phyloP scores from a whole-genome alignment of 2,888 invertebrate species.

The Uropetala carovei region DNA sequence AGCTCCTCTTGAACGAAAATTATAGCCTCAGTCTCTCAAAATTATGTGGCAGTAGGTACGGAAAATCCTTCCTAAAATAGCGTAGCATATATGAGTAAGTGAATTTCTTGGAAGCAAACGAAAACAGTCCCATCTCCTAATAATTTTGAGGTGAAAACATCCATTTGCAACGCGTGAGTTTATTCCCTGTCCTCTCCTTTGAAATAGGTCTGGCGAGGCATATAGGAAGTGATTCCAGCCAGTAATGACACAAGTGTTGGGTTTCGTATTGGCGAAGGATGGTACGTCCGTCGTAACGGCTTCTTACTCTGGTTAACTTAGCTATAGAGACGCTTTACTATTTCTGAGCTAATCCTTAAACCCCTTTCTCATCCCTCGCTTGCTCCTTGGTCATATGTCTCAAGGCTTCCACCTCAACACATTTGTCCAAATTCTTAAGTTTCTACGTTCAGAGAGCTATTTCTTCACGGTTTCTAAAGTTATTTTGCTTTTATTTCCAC shows the following conservation, averaged over 20 bases:
- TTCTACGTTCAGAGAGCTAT: too few relatives aligned
- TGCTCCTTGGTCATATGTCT: neutral
- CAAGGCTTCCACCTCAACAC: neutral
- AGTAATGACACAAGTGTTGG: neutral
- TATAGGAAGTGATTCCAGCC: neutral
- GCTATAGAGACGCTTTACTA: neutral
- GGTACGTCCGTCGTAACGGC: slow-evolving; percentile 15
- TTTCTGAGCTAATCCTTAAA: slow-evolving; percentile 2
- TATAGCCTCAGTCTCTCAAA: neutral
- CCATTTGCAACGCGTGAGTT: neutral
- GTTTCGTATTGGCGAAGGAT: neutral
- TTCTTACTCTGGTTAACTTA: neutral
- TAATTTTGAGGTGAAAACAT: neutral
- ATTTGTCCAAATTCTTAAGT: too few relatives aligned
- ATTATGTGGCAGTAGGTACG: neutral
- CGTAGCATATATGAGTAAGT: neutral
- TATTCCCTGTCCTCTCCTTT: neutral
- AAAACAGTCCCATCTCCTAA: neutral
- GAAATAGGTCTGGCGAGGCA: neutral
- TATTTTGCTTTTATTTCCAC: too few relatives aligned
- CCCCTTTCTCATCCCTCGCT: neutral
- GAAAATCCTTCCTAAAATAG: neutral
- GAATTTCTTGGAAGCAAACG: neutral
- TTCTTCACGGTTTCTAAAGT: too few relatives aligned
- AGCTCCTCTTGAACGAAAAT: neutral